Evolutionary conservation across 1,140 invertebrate genomes (phyloP), one percentile per base, ranked within the genome.

Genomic region (Psix sp.): DNA sequence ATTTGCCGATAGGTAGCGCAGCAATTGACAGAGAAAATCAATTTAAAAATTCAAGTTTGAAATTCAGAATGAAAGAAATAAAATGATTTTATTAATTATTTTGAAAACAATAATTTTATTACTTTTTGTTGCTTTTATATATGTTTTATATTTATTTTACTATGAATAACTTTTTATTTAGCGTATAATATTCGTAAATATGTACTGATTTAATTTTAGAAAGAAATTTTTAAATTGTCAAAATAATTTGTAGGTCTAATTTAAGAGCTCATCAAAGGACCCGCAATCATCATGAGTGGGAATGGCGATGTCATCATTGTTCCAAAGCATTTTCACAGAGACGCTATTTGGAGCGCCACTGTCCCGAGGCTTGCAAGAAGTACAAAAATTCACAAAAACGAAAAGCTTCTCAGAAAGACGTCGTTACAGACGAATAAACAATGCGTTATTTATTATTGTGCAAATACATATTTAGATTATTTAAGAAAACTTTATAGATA

Each of bases 291-390:
- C 92, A 93, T 82, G 79, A 89, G 18, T 93, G 92, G 92, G 81
- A 90, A 59, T 91, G 91, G 90, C 87, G 89, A 7, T 93, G 92
- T 74, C 77, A 86, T 1, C 88, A 89, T 42, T 93, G 92, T 71
- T 89, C 89, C 31, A 92, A 94, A 75, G 91, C 92, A 9, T 94
- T 94, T 81, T 93, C 92, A 14, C 92, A 93, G 82, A 88, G 90
- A 46, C 88, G 91, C 7, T 94, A 93, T 76, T 82, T 94, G 9
- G 92, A 93, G 76, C 88, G 93, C 5, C 93, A 94, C 74, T 88
- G 90, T 31, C 82, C 90, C 1, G 91, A 92, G 62, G 93, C 93
- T 2, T 94, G 93, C 76, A 85, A 87, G 14, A 92, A 92, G 78
- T 92, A 89, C 33, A 79, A 82, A 59, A 77, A 82, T 49, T 80